Base-by-base conservation (phyloP, 2,113 vertebrate species). In the Caranx melampygus region DNA sequence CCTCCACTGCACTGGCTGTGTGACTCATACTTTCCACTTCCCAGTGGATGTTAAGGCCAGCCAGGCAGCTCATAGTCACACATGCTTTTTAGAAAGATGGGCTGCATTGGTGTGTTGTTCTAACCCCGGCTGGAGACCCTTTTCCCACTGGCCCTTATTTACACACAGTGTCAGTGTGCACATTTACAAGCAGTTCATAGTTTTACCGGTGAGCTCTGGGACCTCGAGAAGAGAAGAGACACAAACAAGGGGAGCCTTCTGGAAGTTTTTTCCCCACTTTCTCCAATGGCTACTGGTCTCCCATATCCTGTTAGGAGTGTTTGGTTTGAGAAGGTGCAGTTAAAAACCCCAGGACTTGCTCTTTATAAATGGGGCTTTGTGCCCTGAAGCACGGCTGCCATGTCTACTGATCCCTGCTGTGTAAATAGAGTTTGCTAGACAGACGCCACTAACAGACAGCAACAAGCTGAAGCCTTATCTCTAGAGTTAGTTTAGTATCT, bases 21-120 rank as follows among this genome's bases (percentile, higher is more conserved):
- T 94, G 93, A 94, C 89, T 94, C 91, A 94, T 73, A 83, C 51
- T 92, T 94, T 93, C 93, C 93, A 91, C 86, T 86, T 92, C 86
- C 92, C 78, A 71, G 80, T 92, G 82, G 90, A 90, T 89, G 87
- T 90, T 79, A 69, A 74, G 88, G 75, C 79, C 81, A 70, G 78
- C 79, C 83, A 83, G 83, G 78, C 79, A 66, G 82, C 84, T 79
- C 62, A 31, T 40, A 83, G 80, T 81, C 68, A 62, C 79, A 77
- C 80, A 78, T 61, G 67, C 71, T 83, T 92, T 86, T 87, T 63
- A 63, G 66, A 86, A 88, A 83, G 79, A 69, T 35, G 74, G 83
- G 62, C 80, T 6, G 18, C 79, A 54, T 68, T 37, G 0, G 15
- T 49, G 42, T 86, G 81, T 88, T 84, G 78, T 55, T 85, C 71